These are phyloP conservation scores for Cheirogaleus medius DNA, from an alignment of 2,113 vertebrate species.

Conservation along the genomic window DNA sequence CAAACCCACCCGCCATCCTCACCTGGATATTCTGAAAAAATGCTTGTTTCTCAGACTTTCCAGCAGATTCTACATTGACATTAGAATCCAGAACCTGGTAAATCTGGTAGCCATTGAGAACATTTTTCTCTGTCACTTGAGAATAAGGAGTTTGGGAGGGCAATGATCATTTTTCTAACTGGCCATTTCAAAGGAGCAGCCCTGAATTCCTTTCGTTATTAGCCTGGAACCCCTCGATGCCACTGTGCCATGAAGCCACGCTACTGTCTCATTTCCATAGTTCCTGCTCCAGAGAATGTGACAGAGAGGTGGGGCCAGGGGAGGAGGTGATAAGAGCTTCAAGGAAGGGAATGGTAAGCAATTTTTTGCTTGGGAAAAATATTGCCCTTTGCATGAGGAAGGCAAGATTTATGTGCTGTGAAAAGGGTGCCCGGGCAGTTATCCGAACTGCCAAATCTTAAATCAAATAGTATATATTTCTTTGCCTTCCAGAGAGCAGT, in stretches of 20 bases:
- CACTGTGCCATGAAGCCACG: neutral
- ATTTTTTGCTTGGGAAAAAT: conserved; percentile 36
- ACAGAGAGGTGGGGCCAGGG: neutral
- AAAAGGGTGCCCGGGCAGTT: conserved; percentile 61
- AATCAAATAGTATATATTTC: conserved; percentile 58
- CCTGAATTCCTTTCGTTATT: neutral
- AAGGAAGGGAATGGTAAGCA: neutral
- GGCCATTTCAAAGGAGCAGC: neutral
- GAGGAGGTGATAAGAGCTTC: neutral
- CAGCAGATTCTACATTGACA: neutral
- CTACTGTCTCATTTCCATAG: neutral
- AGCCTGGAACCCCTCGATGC: neutral
- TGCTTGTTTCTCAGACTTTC: neutral
- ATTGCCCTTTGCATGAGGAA: conserved; percentile 44
- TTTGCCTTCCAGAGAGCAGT: conserved; percentile 53
- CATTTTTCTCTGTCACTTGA: conserved; percentile 36
- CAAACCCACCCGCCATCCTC: neutral
- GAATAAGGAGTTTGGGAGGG: neutral
- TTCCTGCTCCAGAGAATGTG: neutral
- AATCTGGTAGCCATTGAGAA: neutral
- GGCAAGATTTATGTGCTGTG: conserved; percentile 56
- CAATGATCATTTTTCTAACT: neutral
- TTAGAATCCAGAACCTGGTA: neutral
- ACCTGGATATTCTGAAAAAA: neutral
- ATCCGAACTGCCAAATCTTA: conserved; percentile 54